These are phyloP conservation scores for Seira ritae DNA, from an alignment of 2,888 invertebrate species.

Conservation along the genomic window DNA sequence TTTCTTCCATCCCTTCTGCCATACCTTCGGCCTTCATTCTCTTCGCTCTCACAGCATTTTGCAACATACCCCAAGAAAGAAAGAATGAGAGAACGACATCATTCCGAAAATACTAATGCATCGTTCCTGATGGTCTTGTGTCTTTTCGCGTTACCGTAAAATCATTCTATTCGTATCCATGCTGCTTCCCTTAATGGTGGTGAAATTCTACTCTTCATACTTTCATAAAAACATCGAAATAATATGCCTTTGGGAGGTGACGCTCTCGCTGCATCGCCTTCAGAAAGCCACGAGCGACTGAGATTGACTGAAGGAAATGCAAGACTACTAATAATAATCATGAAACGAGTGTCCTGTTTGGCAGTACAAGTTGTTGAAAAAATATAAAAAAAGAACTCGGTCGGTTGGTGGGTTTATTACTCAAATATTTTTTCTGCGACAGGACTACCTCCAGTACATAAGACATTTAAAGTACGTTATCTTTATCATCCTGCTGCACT, in stretches of 20 bases:
- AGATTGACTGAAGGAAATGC: constrained; percentile 60
- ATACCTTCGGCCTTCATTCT: not conserved
- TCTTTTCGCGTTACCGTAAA: too few relatives aligned
- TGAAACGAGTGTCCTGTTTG: constrained; percentile 40
- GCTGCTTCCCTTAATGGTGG: too few relatives aligned
- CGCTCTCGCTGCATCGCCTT: constrained; percentile 48
- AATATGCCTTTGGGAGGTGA: not conserved
- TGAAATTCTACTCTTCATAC: too few relatives aligned
- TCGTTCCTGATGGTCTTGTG: not conserved
- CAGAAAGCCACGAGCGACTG: constrained; percentile 62
- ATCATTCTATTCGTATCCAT: too few relatives aligned
- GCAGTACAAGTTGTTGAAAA: not conserved
- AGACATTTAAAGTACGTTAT: not conserved
- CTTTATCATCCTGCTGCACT: not conserved
- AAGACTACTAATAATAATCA: constrained; percentile 65
- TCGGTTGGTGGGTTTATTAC: not conserved
- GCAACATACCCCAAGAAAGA: not conserved
- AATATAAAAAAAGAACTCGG: not conserved
- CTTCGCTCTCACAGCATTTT: not conserved
- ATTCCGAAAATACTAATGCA: not conserved
- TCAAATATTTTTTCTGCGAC: not conserved
- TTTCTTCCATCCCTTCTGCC: too few relatives aligned
- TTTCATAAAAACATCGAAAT: not conserved
- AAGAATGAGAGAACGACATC: not conserved
- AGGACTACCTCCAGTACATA: not conserved